Conservation (phyloP, 2,797 vertebrate genomes). For the Gallinago stenura region DNA sequence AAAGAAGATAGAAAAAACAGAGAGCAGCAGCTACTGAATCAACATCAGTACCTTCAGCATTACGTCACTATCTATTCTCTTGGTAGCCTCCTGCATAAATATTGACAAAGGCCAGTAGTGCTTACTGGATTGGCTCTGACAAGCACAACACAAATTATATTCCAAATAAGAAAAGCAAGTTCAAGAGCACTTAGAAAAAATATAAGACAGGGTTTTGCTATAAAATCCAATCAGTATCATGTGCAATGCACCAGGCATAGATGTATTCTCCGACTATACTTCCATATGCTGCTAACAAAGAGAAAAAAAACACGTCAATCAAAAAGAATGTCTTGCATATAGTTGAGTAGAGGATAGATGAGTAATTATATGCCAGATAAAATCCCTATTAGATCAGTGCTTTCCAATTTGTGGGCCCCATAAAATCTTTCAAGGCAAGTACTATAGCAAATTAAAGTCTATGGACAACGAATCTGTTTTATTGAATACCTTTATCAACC, state of each 20-base stretch:
- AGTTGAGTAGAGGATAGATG: not conserved
- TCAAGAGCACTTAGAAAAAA: not conserved
- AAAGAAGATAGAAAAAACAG: not conserved
- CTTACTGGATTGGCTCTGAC: not conserved
- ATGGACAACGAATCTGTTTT: not conserved
- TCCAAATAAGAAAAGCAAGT: not conserved
- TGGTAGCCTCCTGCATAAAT: not conserved
- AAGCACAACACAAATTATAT: not conserved
- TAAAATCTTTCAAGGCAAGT: not conserved
- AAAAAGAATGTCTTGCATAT: not conserved
- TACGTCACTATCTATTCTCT: not conserved
- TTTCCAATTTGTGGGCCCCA: not conserved
- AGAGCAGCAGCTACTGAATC: not conserved
- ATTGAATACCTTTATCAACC: not conserved
- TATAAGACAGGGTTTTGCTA: not conserved
- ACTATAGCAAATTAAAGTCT: not conserved
- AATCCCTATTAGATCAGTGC: not conserved
- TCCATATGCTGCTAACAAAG: not conserved
- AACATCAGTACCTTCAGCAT: not conserved
- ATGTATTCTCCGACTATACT: not conserved
- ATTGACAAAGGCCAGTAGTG: not conserved
- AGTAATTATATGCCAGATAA: not conserved
- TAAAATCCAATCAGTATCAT: not conserved
- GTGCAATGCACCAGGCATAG: not conserved
- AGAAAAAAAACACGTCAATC: not conserved